Conservation (phyloP, 2,888 invertebrate genomes). For the Ectemnius continuus region DNA sequence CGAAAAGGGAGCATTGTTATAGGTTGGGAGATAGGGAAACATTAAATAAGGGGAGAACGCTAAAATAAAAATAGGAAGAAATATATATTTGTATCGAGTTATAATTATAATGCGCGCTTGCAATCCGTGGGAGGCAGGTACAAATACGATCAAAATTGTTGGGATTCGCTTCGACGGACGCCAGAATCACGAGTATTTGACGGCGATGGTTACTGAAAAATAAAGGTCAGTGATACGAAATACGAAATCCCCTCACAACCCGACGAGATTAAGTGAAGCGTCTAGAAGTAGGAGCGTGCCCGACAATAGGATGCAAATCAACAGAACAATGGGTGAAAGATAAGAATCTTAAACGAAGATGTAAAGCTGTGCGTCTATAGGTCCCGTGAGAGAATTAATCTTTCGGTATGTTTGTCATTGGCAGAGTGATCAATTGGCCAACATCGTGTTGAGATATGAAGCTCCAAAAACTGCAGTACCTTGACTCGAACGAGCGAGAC, state of each 20-base stretch:
- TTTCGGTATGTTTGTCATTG: no score
- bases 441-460: slow-evolving; percentile 6
- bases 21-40: not conserved
- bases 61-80: slow-evolving; percentile 43
- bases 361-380: not conserved
- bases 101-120: slow-evolving; percentile 45
- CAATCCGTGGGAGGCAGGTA: slow-evolving; percentile 42
- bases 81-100: slow-evolving; percentile 53
- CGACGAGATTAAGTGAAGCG: not conserved
- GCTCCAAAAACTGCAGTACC: slow-evolving; percentile 46
- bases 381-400: slow-evolving; percentile 2
- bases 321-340: not conserved
- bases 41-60: not conserved
- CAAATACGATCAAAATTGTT: slow-evolving; percentile 35
- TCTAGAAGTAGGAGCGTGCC: not conserved
- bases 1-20: not conserved
- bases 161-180: slow-evolving; percentile 28
- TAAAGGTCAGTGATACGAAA: slow-evolving; percentile 35
- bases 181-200: slow-evolving; percentile 67
- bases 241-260: slow-evolving; percentile 9
- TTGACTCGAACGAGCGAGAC: slow-evolving; percentile 48
- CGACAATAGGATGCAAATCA: slow-evolving; percentile 7
- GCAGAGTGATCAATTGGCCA: not conserved
- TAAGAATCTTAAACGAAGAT: not conserved
- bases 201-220: slow-evolving; percentile 71